A percentile compares a stretch with the other conserved stretches of the same genome.
phyloP scores from a whole-genome alignment of 2,888 invertebrate species.

The Mesopsocus fuscifrons region DNA sequence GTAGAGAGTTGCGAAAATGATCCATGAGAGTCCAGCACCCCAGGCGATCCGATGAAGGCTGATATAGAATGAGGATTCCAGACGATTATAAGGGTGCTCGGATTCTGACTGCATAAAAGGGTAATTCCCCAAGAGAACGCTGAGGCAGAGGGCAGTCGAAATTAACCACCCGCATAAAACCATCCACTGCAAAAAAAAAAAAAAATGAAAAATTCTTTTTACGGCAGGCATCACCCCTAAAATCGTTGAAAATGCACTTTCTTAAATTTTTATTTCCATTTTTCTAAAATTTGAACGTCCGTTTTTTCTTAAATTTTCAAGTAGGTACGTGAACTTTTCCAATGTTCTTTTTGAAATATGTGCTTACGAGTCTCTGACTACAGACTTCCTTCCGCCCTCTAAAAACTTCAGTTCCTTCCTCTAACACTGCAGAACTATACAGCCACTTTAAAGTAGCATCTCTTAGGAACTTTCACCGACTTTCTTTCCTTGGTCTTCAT shows the following conservation, averaged over 20 bases:
- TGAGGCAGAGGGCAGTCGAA: slow-evolving; percentile 10
- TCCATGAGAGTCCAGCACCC: slow-evolving; percentile 29
- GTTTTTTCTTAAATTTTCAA: too few relatives aligned
- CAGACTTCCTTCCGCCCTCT: too few relatives aligned
- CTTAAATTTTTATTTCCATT: neutral
- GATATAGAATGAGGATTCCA: slow-evolving; percentile 25
- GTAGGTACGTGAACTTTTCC: too few relatives aligned
- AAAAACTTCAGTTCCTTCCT: too few relatives aligned
- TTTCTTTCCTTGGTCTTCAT: too few relatives aligned
- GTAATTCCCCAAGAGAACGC: slow-evolving; percentile 10
- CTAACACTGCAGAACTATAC: too few relatives aligned
- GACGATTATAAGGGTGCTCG: slow-evolving; percentile 21
- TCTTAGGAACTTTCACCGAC: too few relatives aligned
- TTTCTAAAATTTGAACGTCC: too few relatives aligned
- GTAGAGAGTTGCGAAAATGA: slow-evolving; percentile 29
- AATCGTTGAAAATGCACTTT: slow-evolving; percentile 2
- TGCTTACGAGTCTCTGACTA: too few relatives aligned
- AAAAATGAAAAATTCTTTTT: neutral
- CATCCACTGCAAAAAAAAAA: slow-evolving; percentile 11
- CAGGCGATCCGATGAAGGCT: slow-evolving; percentile 27
- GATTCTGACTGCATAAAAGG: neutral
- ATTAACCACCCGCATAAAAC: slow-evolving; percentile 16
- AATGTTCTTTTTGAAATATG: too few relatives aligned
- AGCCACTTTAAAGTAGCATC: too few relatives aligned
- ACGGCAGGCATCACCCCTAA: neutral